These are phyloP conservation scores for Vombatus ursinus DNA, from an alignment of 2,113 vertebrate species.

Conservation along the genomic window DNA sequence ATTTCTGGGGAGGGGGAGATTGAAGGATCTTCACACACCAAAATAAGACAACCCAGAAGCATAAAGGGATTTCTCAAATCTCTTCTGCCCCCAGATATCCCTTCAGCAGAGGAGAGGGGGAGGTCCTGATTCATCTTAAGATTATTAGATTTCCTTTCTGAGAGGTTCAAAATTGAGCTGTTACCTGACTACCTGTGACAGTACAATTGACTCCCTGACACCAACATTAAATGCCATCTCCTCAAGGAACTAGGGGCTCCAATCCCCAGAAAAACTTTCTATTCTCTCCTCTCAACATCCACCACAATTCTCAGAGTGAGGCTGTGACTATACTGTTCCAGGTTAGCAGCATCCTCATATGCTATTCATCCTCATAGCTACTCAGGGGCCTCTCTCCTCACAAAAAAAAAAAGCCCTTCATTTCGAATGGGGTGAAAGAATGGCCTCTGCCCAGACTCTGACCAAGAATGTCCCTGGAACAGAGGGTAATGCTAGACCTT, in stretches of 20 bases:
- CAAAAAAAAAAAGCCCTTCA: not conserved
- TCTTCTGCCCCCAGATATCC: not conserved
- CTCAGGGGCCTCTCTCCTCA: not conserved
- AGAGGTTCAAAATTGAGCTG: not conserved
- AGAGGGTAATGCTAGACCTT: not conserved
- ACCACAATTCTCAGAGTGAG: not conserved
- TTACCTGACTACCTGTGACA: not conserved
- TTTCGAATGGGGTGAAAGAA: not conserved
- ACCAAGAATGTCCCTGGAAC: not conserved
- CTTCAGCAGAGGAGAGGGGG: not conserved
- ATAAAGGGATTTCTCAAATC: not conserved
- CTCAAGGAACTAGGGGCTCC: not conserved
- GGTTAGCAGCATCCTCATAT: not conserved
- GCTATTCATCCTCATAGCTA: not conserved
- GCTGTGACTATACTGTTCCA: not conserved
- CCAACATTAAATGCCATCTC: not conserved
- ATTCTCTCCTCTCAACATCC: not conserved
- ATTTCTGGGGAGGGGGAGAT: not conserved
- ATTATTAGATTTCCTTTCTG: not conserved
- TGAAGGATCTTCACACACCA: not conserved
- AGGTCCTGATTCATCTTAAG: not conserved
- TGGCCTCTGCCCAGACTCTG: not conserved
- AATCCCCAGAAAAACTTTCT: not conserved
- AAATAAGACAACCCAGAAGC: not conserved
- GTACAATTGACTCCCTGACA: not conserved